Conservation (phyloP, 2,797 vertebrate genomes). For the Phrynocephalus guinanensis region DNA sequence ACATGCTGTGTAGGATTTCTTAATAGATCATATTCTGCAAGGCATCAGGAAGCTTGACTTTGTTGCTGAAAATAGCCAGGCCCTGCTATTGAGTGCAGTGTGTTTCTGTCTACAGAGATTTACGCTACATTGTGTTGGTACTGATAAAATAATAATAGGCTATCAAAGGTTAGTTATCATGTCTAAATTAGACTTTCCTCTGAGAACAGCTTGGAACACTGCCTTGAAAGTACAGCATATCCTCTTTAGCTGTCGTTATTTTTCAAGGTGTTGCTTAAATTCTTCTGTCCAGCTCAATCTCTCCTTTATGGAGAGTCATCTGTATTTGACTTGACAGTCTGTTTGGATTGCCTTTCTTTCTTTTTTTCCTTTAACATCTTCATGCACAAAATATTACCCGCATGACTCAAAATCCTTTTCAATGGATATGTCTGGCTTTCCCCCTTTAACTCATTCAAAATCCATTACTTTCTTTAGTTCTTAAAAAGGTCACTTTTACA, state of each 20-base stretch:
- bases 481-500: slow-evolving; percentile 2
- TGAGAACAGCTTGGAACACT: slow-evolving; percentile 53
- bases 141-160: slow-evolving; percentile 44
- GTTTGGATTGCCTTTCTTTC: background rate
- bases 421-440: slow-evolving; percentile 43
- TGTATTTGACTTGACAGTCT: slow-evolving; percentile 55
- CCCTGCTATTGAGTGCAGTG: slow-evolving; percentile 22
- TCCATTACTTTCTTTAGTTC: background rate
- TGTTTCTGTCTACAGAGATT: background rate
- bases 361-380: slow-evolving; percentile 21
- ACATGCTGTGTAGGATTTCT: background rate
- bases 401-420: slow-evolving; percentile 55
- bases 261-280: slow-evolving; percentile 18
- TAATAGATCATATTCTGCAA: background rate
- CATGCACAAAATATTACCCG: slow-evolving; percentile 44
- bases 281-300: slow-evolving; percentile 50
- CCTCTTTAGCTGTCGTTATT: slow-evolving; percentile 32
- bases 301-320: slow-evolving; percentile 45
- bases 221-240: slow-evolving; percentile 32
- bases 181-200: slow-evolving; percentile 40
- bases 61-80: slow-evolving; percentile 17
- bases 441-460: slow-evolving; percentile 10
- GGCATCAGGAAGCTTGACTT: background rate
- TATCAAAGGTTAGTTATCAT: slow-evolving; percentile 35
- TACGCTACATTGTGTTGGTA: slow-evolving; percentile 17